Evolutionary conservation across 2,797 vertebrate genomes (phyloP), one percentile per base, ranked within the genome.

Genomic region (Orestias chungarensis): DNA sequence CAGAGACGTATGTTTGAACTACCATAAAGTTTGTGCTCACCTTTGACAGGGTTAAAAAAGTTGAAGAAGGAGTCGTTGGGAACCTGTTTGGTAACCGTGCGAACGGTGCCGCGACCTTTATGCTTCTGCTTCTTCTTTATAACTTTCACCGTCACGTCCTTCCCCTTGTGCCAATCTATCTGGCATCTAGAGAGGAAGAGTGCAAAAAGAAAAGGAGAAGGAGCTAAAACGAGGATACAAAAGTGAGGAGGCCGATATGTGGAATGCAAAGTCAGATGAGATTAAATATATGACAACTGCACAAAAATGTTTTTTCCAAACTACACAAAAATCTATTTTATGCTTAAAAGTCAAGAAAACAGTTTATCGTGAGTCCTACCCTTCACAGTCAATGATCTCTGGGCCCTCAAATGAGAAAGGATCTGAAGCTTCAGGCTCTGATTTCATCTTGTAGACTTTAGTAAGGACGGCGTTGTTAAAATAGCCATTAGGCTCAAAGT

Each of bases 121-220:
- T 99, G 97, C 75, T 99, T 99, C 93, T 99, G 97, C 72, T 98
- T 99, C 84, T 99, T 99, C 94, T 97, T 98, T 86, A 99, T 96
- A 55, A 93, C 96, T 94, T 97, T 99, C 80, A 99, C 95, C 0
- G 97, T 99, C 68, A 99, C 96, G 11, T 99, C 98, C 82, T 97
- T 99, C 46, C 97, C 97, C 83, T 97, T 99, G 86, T 97, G 96
- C 98, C 97, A 99, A 89, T 99, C 96, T 82, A 99, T 97, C 57
- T 95, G 95, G 90, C 97, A 99, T 50, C 98, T 99, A 68, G 2
- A 73, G 20, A 55, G 18, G 14, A 82, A 31, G 43, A 31, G 42
- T 27, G 1, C 40, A 42, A 66, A 68, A 72, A 50, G 49, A 75
- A n/a, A n/a, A n/a, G n/a, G 50, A 84, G 72, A 78, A 73, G 49